Conservation (phyloP, 2,888 invertebrate genomes). For the Gastrophysa polygoni region DNA sequence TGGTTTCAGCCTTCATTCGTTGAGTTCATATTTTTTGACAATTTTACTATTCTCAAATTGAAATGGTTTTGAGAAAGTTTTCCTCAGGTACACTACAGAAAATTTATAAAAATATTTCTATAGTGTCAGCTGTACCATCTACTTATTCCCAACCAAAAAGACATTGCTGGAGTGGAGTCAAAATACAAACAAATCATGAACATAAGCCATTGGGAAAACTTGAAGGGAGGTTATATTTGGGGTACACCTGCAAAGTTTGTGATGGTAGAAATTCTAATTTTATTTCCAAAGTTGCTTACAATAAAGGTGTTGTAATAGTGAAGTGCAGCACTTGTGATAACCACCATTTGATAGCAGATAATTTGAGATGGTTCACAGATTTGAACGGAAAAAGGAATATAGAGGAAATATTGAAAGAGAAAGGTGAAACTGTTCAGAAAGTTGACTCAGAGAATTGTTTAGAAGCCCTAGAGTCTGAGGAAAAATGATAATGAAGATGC, state of each 20-base stretch:
- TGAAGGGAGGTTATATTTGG: conserved; percentile 69
- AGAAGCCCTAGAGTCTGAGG: conserved; percentile 24
- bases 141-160: not conserved
- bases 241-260: conserved; percentile 92
- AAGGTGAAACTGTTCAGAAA: conserved; percentile 81
- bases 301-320: conserved; percentile 90
- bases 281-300: conserved; percentile 85
- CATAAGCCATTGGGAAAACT: conserved; percentile 49
- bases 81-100: not conserved
- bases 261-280: conserved; percentile 74
- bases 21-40: too few relatives aligned
- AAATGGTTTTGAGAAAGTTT: not conserved
- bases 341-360: conserved; percentile 94
- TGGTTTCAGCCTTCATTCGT: too few relatives aligned
- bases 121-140: not conserved
- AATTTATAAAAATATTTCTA: not conserved
- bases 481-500: not conserved
- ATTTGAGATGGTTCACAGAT: conserved; percentile 92
- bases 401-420: conserved; percentile 85
- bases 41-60: not conserved
- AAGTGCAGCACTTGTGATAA: conserved; percentile 86
- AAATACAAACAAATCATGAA: not conserved
- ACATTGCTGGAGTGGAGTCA: not conserved
- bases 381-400: conserved; percentile 80
- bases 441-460: conserved; percentile 47